Conservation (phyloP, 2,797 vertebrate genomes). For the Hylomyscus alleni region DNA sequence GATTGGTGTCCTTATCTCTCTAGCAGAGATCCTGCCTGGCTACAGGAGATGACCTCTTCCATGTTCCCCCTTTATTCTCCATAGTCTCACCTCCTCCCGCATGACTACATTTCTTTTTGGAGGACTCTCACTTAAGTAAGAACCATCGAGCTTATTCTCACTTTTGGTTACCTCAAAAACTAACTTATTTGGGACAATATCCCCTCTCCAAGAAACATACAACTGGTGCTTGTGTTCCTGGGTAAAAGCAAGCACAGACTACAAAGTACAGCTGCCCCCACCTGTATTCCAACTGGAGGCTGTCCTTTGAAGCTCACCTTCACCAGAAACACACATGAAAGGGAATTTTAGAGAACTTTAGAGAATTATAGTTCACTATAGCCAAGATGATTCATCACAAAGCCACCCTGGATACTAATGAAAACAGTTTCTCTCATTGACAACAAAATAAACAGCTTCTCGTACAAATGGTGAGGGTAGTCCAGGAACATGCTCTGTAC, state of each 20-base stretch:
- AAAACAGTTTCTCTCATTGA: not conserved
- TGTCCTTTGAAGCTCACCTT: not conserved
- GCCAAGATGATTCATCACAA: not conserved
- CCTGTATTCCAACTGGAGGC: not conserved
- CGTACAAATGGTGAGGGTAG: not conserved
- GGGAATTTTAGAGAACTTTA: not conserved
- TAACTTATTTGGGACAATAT: not conserved
- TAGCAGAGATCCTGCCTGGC: not conserved
- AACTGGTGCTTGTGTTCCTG: not conserved
- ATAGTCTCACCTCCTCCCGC: not conserved
- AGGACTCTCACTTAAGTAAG: not conserved
- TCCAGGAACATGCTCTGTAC: not conserved
- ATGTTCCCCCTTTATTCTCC: not conserved
- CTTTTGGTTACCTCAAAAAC: conserved; percentile 4
- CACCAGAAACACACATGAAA: not conserved
- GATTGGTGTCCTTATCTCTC: not conserved
- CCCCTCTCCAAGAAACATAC: not conserved
- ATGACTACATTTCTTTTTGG: not conserved
- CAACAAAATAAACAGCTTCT: not conserved
- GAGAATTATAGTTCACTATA: not conserved
- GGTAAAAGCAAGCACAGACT: not conserved
- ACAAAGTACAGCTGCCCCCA: not conserved
- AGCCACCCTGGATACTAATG: not conserved
- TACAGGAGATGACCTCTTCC: not conserved
- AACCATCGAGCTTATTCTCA: not conserved